Evolutionary conservation across 2,888 invertebrate species (phyloP).

Genomic region (Abscondita cerata): DNA sequence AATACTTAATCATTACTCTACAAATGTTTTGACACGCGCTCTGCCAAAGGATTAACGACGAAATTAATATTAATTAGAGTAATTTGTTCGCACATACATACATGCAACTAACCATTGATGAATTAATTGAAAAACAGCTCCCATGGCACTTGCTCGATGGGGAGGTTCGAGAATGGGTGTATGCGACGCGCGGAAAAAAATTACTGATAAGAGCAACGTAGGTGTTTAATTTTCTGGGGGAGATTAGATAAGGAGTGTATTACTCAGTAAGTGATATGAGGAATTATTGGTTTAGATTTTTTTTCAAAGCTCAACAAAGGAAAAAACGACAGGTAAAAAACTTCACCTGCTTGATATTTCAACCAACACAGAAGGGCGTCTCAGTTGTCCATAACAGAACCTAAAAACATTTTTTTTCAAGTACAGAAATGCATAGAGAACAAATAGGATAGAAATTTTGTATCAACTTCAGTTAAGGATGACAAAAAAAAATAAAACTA

Average conservation of each 20-base stretch:
- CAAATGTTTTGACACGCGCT: not conserved
- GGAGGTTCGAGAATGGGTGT: no score
- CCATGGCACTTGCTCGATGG: conserved; percentile 1
- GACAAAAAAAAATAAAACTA: no score
- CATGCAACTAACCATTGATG: not conserved
- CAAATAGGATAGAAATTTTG: no score
- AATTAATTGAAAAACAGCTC: not conserved
- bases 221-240: conserved; percentile 6
- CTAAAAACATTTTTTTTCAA: no score
- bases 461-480: no score
- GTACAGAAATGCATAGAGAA: no score
- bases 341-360: no score
- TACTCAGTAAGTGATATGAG: not conserved
- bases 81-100: not conserved
- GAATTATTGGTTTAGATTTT: no score
- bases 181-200: not conserved
- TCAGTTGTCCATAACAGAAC: no score
- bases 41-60: not conserved
- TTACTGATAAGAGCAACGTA: not conserved
- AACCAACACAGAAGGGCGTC: no score
- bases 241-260: conserved; percentile 20
- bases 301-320: no score
- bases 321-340: no score
- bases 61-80: conserved; percentile 4
- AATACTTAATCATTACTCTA: not conserved